Evolutionary conservation across 2,888 invertebrate genomes (phyloP).

Genomic region (Graphium colonna): DNA sequence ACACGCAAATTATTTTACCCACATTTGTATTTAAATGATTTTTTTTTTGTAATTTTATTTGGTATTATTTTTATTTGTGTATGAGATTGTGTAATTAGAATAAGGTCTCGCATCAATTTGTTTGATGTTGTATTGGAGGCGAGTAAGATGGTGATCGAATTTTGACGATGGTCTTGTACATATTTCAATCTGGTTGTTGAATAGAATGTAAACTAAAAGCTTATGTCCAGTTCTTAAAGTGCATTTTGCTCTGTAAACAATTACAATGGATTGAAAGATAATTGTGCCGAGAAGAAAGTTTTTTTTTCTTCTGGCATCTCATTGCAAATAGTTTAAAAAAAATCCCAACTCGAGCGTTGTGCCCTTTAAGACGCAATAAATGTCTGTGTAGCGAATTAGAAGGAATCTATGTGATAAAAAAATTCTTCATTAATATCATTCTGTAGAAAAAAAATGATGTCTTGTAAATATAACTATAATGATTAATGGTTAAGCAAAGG

Average conservation of each 20-base stretch:
- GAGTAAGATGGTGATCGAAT: background rate
- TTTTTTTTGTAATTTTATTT: conserved; percentile 54
- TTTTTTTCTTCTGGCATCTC: background rate
- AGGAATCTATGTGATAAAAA: conserved; percentile 72
- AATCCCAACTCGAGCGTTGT: conserved; percentile 34
- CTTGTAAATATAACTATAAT: conserved; percentile 57
- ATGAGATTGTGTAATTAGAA: conserved; percentile 41
- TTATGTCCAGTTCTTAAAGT: conserved; percentile 48
- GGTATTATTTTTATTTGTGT: conserved; percentile 60
- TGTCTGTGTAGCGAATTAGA: conserved; percentile 60
- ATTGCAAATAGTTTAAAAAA: conserved; percentile 23
- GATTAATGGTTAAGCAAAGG: conserved; percentile 57
- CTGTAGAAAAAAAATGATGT: conserved; percentile 54
- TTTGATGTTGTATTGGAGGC: background rate
- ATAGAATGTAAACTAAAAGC: conserved; percentile 53
- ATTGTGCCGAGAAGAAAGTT: background rate
- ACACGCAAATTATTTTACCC: conserved; percentile 37
- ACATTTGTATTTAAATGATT: conserved; percentile 46
- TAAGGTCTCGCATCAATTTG: conserved; percentile 36
- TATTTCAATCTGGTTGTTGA: conserved; percentile 65
- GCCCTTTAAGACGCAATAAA: conserved; percentile 42
- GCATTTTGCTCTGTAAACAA: conserved; percentile 41
- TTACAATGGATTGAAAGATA: background rate
- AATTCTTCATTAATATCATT: conserved; percentile 56
- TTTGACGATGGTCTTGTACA: conserved; percentile 51